phyloP scores from a whole-genome alignment of 2,888 invertebrate genomes.

The Liodrosophila aerea region DNA sequence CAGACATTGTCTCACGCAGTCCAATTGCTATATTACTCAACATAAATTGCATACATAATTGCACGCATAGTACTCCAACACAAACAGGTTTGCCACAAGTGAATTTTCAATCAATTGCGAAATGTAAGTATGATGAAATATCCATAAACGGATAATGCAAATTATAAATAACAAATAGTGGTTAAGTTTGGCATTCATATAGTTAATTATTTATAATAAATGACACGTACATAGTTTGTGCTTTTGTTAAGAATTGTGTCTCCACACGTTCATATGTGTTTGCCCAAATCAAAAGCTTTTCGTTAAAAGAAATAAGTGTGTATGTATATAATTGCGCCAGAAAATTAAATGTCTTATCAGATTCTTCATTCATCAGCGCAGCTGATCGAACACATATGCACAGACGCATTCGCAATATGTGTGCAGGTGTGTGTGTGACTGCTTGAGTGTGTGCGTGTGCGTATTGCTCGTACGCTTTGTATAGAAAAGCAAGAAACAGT shows the following conservation, averaged over 20 bases:
- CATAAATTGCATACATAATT: conserved; percentile 26
- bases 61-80: conserved; percentile 7
- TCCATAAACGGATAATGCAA: not conserved
- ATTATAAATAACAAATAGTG: not conserved
- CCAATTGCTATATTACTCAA: conserved; percentile 31
- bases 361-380: conserved; percentile 32
- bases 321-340: conserved; percentile 23
- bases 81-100: conserved; percentile 31
- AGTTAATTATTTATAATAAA: conserved; percentile 11
- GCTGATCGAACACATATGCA: conserved; percentile 42
- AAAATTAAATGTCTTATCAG: conserved; percentile 28
- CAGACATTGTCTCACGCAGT: conserved; percentile 41
- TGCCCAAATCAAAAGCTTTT: conserved; percentile 30
- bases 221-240: conserved; percentile 30
- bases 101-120: conserved; percentile 19
- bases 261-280: conserved; percentile 4
- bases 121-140: conserved; percentile 50
- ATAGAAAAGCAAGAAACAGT: conserved; percentile 58
- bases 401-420: conserved; percentile 24
- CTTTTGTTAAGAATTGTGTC: not conserved
- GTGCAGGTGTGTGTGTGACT: not conserved
- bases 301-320: conserved; percentile 1
- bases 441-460: not conserved
- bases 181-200: not conserved
- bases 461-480: conserved; percentile 39